Evolutionary conservation across 2,888 invertebrate genomes (phyloP).

Genomic region (Chloromyia formosa): DNA sequence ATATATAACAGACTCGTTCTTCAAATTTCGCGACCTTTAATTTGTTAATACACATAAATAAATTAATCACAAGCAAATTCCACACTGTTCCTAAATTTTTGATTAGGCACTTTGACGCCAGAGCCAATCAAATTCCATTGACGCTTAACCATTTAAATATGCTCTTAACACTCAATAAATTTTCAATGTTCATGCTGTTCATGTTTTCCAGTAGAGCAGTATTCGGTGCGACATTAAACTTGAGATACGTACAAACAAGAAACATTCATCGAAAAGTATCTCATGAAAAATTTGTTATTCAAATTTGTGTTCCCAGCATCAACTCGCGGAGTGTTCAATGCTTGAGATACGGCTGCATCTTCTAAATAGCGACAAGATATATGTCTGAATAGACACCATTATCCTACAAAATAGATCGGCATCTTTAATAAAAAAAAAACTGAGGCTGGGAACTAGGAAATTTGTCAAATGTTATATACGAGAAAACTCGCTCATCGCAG

Average conservation of each 20-base stretch:
- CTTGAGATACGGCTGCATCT: neutral
- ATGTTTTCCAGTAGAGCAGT: neutral
- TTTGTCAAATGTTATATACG: constrained; percentile 21
- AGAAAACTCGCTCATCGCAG: no score
- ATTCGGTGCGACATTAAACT: neutral
- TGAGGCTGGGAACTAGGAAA: neutral
- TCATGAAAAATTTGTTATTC: neutral
- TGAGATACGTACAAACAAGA: neutral
- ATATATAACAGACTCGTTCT: no score
- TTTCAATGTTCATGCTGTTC: neutral
- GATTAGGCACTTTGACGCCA: neutral
- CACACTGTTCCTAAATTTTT: neutral
- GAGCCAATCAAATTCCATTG: neutral
- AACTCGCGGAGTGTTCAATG: neutral
- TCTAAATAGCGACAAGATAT: no score
- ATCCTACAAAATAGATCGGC: neutral
- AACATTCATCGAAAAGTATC: neutral
- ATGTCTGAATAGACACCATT: neutral
- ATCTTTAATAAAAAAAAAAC: neutral
- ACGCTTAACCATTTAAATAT: neutral
- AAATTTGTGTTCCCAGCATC: neutral
- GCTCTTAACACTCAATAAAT: neutral
- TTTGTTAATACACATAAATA: no score
- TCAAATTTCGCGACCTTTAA: no score
- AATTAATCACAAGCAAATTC: no score